Evolutionary conservation across 1,140 invertebrate genomes (phyloP), one percentile per base, ranked within the genome.

Genomic region (Drosophila asahinai): DNA sequence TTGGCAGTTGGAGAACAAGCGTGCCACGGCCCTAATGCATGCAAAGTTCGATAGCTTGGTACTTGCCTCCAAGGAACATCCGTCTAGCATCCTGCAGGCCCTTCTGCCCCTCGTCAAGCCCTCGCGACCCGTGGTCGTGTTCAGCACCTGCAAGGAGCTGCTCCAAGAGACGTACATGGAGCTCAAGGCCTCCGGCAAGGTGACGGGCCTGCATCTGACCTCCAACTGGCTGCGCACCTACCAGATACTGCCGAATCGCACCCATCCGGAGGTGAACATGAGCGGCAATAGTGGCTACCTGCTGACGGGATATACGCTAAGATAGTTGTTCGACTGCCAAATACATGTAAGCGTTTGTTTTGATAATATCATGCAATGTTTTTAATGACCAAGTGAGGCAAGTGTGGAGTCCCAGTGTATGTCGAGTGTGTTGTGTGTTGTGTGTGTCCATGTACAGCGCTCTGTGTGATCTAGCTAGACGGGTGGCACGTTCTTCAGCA

Each of bases 151-250:
- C 90, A 94, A 96, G 79, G 97, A 98, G 94, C 96, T 97, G 4
- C 93, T 99, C 12, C 94, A 97, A 80, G 96, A 98, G 63, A 95
- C 96, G 45, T 99, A 97, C 91, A 93, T 95, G 40, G 94, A 95
- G 72, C 92, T 99, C 14, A 98, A 97, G 92, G 93, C 94, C 48
- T 92, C 94, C 14, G 94, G 94, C 17, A 95, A 96, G 92, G 95
- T 97, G 11, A 94, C 97, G 17, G 96, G 95, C 86, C 87, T 99
- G 30, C 95, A 95, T 92, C 90, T 99, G 2, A 96, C 96, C 43
- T 97, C 97, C 52, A 98, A 97, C 81, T 99, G 98, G 95, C 93
- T 98, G 83, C 94, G 98, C 77, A 95, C 96, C 57, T 98, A 98
- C 94, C 98, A 99, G 94, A 96, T 99, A 45, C 93, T 98, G 59